A percentile compares a stretch with the other conserved stretches of the same genome.
Evolutionary conservation across 2,888 invertebrate species (phyloP).

Genomic region (Nomada fabriciana): DNA sequence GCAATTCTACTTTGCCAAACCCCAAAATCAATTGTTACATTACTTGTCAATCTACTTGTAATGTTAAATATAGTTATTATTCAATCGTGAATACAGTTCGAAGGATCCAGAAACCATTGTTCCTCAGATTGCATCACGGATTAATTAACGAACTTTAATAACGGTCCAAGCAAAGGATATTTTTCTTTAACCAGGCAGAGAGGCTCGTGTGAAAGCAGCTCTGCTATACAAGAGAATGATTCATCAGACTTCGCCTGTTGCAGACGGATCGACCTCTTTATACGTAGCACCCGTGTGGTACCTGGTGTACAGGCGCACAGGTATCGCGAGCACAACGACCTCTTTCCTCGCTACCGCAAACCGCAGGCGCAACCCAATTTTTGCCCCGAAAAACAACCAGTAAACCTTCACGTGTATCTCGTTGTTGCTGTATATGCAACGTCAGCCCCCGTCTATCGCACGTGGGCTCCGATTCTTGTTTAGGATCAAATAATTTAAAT

Average conservation of each 20-base stretch:
- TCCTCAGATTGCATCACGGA: background rate
- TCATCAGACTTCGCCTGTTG: conserved; percentile 68
- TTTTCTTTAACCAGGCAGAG: background rate
- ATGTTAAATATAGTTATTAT: too few species aligned
- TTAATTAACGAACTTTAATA: background rate
- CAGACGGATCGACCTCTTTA: conserved; percentile 66
- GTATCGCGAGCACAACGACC: conserved; percentile 44
- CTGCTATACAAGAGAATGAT: conserved; percentile 62
- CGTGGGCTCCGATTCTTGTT: too few species aligned
- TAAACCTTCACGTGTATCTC: conserved; percentile 28
- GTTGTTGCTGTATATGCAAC: background rate
- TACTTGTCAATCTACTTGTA: too few species aligned
- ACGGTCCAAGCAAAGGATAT: background rate
- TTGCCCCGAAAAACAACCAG: conserved; percentile 39
- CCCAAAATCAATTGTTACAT: background rate
- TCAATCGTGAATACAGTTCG: too few species aligned
- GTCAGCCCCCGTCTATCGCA: too few species aligned
- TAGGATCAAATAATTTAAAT: too few species aligned
- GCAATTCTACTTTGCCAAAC: conserved; percentile 1
- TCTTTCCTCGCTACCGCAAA: conserved; percentile 68
- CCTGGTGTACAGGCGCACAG: conserved; percentile 20
- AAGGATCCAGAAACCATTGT: too few species aligned
- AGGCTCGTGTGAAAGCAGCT: conserved; percentile 47
- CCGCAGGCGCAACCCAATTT: conserved; percentile 70
- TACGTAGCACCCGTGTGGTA: conserved; percentile 38